Base-by-base conservation (phyloP, 1,140 invertebrate genomes). In the Nixonia krombeini region DNA sequence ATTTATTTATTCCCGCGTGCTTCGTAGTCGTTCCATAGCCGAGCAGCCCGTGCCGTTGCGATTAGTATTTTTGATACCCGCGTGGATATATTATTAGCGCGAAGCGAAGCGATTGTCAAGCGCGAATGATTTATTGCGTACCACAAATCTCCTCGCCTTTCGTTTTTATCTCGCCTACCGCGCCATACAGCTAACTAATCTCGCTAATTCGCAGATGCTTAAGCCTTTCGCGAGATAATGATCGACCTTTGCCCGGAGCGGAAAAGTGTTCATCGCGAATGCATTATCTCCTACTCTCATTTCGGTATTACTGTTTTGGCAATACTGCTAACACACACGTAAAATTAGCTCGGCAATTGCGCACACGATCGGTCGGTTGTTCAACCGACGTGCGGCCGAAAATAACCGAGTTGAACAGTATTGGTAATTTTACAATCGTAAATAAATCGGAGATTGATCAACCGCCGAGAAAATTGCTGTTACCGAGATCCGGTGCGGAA, bases 241-340 rank as follows among this genome's bases (percentile, higher is more conserved):
- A 52, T 52, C 57, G 59, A 62, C 65, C 63, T 66, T 66, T 50
- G 26, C n/a, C n/a, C n/a, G n/a, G n/a, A n/a, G n/a, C n/a, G n/a
- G n/a, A n/a, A n/a, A n/a, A n/a, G n/a, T n/a, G n/a, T n/a, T n/a
- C n/a, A n/a, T n/a, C n/a, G n/a, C n/a, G n/a, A n/a, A n/a, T n/a
- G n/a, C n/a, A n/a, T n/a, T n/a, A n/a, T n/a, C n/a, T n/a, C n/a
- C n/a, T n/a, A n/a, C n/a, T n/a, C n/a, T n/a, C n/a, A n/a, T n/a
- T n/a, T n/a, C n/a, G n/a, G n/a, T n/a, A n/a, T n/a, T n/a, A n/a
- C n/a, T n/a, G n/a, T n/a, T n/a, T n/a, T n/a, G n/a, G n/a, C n/a
- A n/a, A n/a, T n/a, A n/a, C n/a, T n/a, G n/a, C n/a, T n/a, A n/a
- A n/a, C n/a, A n/a, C n/a, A n/a, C n/a, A n/a, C n/a, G n/a, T n/a